phyloP scores from a whole-genome alignment of 2,888 invertebrate species.

The Halictus quadricinctus region DNA sequence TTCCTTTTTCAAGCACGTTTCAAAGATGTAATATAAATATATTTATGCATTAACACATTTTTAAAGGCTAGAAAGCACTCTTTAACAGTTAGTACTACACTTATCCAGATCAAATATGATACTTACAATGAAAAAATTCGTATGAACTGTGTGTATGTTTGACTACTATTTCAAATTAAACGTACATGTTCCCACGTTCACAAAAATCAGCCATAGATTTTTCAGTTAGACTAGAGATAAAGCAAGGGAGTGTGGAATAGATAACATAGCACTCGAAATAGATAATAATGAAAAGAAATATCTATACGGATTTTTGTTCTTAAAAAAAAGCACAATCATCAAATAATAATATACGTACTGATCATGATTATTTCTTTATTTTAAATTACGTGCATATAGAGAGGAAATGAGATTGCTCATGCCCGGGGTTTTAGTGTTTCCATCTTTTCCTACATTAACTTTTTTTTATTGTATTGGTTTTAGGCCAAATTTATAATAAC shows the following conservation, averaged over 20 bases:
- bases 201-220: neutral
- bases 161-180: neutral
- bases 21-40: neutral
- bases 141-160: neutral
- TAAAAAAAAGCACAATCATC: too few species aligned
- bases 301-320: too few species aligned
- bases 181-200: neutral
- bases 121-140: neutral
- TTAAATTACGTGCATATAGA: too few species aligned
- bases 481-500: too few species aligned
- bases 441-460: too few species aligned
- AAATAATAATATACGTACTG: too few species aligned
- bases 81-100: neutral
- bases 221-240: neutral
- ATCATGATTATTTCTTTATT: too few species aligned
- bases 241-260: neutral
- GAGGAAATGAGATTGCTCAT: too few species aligned
- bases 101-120: neutral
- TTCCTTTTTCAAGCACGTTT: neutral
- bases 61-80: neutral
- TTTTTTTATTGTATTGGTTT: too few species aligned
- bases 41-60: neutral
- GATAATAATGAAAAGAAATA: neutral
- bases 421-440: too few species aligned
- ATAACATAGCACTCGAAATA: neutral